Evolutionary conservation across 1,140 invertebrate species (phyloP), one percentile per base, ranked within the genome.

Genomic region (Sinonovacula constricta): DNA sequence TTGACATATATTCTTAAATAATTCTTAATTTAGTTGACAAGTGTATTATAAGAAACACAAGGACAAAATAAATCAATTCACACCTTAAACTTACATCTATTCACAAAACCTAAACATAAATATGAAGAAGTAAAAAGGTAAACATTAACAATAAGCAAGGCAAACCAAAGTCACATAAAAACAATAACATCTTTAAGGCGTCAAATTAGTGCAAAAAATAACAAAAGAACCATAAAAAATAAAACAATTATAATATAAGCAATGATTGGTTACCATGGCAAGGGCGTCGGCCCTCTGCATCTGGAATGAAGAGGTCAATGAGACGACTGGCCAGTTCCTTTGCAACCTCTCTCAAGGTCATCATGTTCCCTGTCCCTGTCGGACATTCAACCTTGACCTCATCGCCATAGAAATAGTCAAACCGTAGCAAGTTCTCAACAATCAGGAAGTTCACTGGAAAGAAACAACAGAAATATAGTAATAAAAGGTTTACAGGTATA

Each of bases 191-290:
- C 10, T 49, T n/a, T 10, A n/a, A 12, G 45, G n/a, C 45, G n/a
- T 49, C 10, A 10, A 49, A 49, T n/a, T 24, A 57, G 12, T 57
- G 22, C 26, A 28, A n/a, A 4, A 57, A 45, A 80, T 72, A 59
- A n/a, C n/a, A n/a, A n/a, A n/a, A n/a, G n/a, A n/a, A n/a, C n/a
- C n/a, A n/a, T n/a, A n/a, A n/a, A n/a, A n/a, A n/a, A n/a, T n/a
- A n/a, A n/a, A n/a, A n/a, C n/a, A n/a, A n/a, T n/a, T n/a, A n/a
- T n/a, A n/a, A n/a, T n/a, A n/a, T n/a, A n/a, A n/a, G n/a, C n/a
- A n/a, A n/a, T n/a, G n/a, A n/a, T n/a, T n/a, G n/a, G n/a, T n/a
- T 78, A 91, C 91, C 91, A 83, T 91, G 90, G 77, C 88, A 90
- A 34, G 91, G 88, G 36, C 91, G 72, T 22, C 65, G 39, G 7